Evolutionary conservation across 2,113 vertebrate species (phyloP).

Genomic region (Sinocyclocheilus rhinocerous): DNA sequence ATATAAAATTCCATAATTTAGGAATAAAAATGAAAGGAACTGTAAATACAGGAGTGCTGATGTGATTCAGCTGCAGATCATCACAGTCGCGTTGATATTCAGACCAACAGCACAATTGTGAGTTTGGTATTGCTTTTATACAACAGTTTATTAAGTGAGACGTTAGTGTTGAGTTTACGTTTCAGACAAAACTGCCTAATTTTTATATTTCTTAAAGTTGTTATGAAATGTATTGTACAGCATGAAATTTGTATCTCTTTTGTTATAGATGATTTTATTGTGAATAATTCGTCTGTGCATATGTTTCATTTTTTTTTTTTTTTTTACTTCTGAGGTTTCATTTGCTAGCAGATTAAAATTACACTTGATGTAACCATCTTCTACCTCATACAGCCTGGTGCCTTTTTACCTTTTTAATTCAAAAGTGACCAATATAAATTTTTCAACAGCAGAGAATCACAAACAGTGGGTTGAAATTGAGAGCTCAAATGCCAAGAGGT

Average conservation of each 20-base stretch:
- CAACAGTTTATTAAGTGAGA: neutral
- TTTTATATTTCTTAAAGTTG: neutral
- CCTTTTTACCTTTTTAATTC: neutral
- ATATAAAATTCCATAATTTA: neutral
- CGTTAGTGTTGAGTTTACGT: neutral
- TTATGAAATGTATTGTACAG: no score
- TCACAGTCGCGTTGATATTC: neutral
- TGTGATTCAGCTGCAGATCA: neutral
- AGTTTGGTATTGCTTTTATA: neutral
- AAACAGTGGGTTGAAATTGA: neutral
- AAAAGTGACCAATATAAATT: neutral
- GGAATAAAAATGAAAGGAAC: no score
- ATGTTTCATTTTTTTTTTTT: neutral
- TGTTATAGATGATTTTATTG: neutral
- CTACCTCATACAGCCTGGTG: neutral
- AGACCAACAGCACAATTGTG: neutral
- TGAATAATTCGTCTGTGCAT: neutral
- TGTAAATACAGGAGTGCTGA: no score
- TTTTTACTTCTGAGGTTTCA: no score
- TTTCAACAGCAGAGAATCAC: neutral
- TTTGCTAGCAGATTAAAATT: neutral
- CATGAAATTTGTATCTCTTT: neutral
- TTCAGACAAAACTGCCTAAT: neutral
- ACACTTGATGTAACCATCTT: neutral
- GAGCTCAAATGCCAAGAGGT: conserved; percentile 25